A percentile compares a stretch with the other conserved stretches of the same genome.
Evolutionary conservation across 2,797 vertebrate genomes (phyloP).

Genomic region (Chelidonichthys spinosus): DNA sequence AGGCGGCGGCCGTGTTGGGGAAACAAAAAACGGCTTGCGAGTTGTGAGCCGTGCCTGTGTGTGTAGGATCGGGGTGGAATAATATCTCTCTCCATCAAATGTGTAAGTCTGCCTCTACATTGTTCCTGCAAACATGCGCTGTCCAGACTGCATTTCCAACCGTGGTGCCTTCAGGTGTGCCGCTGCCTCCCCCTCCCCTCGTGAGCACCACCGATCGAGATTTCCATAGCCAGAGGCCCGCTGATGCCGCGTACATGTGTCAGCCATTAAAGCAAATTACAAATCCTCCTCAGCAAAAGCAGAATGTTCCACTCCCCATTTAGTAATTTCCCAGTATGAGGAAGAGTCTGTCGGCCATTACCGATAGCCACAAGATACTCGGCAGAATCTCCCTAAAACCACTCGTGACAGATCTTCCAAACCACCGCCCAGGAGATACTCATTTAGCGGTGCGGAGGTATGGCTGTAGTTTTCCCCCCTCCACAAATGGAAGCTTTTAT

Average conservation of each 20-base stretch:
- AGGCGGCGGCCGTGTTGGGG: slow-evolving; percentile 40
- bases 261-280: slow-evolving; percentile 83
- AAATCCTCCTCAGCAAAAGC: slow-evolving; percentile 71
- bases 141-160: slow-evolving; percentile 35
- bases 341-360: slow-evolving; percentile 71
- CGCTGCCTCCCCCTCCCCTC: slow-evolving; percentile 33
- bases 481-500: slow-evolving; percentile 38
- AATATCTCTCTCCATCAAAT: slow-evolving; percentile 15
- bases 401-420: slow-evolving; percentile 57
- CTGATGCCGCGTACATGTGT: slow-evolving; percentile 77
- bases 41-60: slow-evolving; percentile 41
- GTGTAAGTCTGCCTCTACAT: slow-evolving; percentile 30
- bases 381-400: slow-evolving; percentile 49
- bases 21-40: slow-evolving; percentile 57
- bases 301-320: slow-evolving; percentile 75
- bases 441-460: slow-evolving; percentile 32
- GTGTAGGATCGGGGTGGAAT: slow-evolving; percentile 15
- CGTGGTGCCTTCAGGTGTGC: slow-evolving; percentile 51
- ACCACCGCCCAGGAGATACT: slow-evolving; percentile 46
- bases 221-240: slow-evolving; percentile 69
- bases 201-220: slow-evolving; percentile 44
- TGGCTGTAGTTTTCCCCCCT: slow-evolving; percentile 31
- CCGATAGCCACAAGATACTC: slow-evolving; percentile 60
- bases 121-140: slow-evolving; percentile 24
- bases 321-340: slow-evolving; percentile 76